Base-by-base conservation (phyloP, 2,113 vertebrate species). In the Chaetops frenatus region DNA sequence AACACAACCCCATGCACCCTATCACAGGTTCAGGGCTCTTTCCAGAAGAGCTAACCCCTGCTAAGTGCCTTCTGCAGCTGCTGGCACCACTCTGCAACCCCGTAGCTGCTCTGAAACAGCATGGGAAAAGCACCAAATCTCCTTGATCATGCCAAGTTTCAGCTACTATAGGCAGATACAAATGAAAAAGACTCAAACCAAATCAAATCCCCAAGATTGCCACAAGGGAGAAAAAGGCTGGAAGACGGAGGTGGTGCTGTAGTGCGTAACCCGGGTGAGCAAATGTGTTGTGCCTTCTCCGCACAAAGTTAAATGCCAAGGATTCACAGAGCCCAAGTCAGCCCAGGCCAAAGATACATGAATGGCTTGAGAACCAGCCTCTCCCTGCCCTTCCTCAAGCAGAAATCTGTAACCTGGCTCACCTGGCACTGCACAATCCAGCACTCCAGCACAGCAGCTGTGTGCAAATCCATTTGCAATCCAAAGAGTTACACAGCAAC, bases 401-500 rank as follows among this genome's bases (percentile, higher is more conserved):
- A 64, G 28, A 64, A 58, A 50, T 22, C 60, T 73, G 29, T 16
- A 36, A 36, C 51, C 40, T 6, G 31, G 15, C 72, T 33, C 53
- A 22, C 10, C 28, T 12, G 3, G 13, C 21, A 19, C 61, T 19
- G 60, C 60, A 78, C 60, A 35, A 2, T 4, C 56, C 11, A 3
- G 35, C 62, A 28, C 0, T 1, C 3, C 70, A 48, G 65, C 70
- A 20, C 31, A 33, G 19, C 79, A 19, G 20, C n/a, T n/a, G 0
- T 1, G 1, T 14, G 27, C 28, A 53, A 65, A 65, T 28, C 69
- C 78, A 61, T 11, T 1, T 44, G 11, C 60, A 40, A 9, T 1
- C 71, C 1, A 0, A 31, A 66, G n/a, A 58, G 44, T 2, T 14
- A 45, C 35, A 19, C 0, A 0, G 72, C 85, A 67, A 35, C 7